Evolutionary conservation across 2,113 vertebrate genomes (phyloP), one percentile per base, ranked within the genome.

Genomic region (human (Homo sapiens)): DNA sequence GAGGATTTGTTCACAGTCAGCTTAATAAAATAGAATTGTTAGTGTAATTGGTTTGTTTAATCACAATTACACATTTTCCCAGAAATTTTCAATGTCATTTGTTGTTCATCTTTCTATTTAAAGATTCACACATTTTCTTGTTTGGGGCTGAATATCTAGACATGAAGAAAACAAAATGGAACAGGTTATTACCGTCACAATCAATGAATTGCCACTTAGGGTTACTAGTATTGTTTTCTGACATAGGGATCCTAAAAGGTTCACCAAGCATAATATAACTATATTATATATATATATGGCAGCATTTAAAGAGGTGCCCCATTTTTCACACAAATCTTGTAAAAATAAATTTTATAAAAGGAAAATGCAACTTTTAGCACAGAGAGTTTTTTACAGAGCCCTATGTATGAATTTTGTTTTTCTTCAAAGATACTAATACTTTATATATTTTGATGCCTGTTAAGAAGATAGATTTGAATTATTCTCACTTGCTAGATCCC

Each of bases 11-110:
- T 96, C 96, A 96, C 81, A 80, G 88, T 97, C 92, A 14, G 0
- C 94, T 95, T 92, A 94, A 95, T 76, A 93, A 98, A 97, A 76
- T 92, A 52, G 68, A 96, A 45, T 80, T 96, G 75, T 90, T 97
- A 48, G n/a, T 89, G 94, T 92, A 98, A 97, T 95, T 97, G 95
- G 30, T 97, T 98, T 92, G 84, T 97, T 97, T 98, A 59, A 96
- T 97, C 97, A 97, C 79, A 97, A 97, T 95, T 45, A 55, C 1
- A 18, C 27, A 73, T 85, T 96, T n/a, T 92, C 82, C 48, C 48
- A 93, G 80, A 97, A 89, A 89, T 0, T 32, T 93, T 93, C 89
- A 97, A 32, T 95, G 78, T 97, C 3, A 52, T 85, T 96, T 92
- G 16, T 83, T 95, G 70, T 50, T 97, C 52, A 89, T 90, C 70